phyloP scores from a whole-genome alignment of 2,888 invertebrate genomes.

The Cordilura impudica region DNA sequence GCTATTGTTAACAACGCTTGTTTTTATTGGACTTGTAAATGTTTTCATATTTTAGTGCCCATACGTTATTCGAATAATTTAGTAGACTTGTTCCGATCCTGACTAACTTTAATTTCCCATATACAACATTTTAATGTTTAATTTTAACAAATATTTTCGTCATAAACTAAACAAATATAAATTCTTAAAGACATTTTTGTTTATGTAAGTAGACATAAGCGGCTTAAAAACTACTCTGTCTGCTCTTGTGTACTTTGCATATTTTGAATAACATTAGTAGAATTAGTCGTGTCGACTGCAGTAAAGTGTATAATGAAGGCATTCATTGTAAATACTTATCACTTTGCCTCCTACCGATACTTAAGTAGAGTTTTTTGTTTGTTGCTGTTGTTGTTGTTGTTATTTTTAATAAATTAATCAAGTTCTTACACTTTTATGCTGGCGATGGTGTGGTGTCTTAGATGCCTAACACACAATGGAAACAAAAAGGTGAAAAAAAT shows the following conservation, averaged over 20 bases:
- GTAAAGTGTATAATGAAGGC: background rate
- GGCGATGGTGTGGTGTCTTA: conserved; percentile 4
- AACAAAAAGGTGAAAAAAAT: conserved; percentile 3
- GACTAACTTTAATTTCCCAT: too few relatives aligned
- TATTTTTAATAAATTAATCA: conserved; percentile 57
- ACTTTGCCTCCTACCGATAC: conserved; percentile 13
- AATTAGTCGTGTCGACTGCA: background rate
- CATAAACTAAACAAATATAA: background rate
- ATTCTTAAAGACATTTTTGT: conserved; percentile 26
- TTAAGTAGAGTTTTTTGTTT: conserved; percentile 29
- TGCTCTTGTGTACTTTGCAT: conserved; percentile 14
- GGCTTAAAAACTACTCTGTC: conserved; percentile 50
- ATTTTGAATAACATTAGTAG: conserved; percentile 32
- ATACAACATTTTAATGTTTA: background rate
- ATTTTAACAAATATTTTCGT: background rate
- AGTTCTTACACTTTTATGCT: conserved; percentile 19
- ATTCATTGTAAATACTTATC: conserved; percentile 26
- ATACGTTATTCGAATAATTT: too few relatives aligned
- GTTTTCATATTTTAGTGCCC: too few relatives aligned
- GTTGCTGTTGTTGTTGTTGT: too few relatives aligned
- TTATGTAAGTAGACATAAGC: conserved; percentile 55
- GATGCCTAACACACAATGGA: background rate
- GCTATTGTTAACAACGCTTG: too few relatives aligned
- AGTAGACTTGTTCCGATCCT: too few relatives aligned
- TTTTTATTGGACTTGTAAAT: too few relatives aligned